Evolutionary conservation across 2,113 vertebrate species (phyloP), one percentile per base, ranked within the genome.

Genomic region (Phalacrocorax carbo): DNA sequence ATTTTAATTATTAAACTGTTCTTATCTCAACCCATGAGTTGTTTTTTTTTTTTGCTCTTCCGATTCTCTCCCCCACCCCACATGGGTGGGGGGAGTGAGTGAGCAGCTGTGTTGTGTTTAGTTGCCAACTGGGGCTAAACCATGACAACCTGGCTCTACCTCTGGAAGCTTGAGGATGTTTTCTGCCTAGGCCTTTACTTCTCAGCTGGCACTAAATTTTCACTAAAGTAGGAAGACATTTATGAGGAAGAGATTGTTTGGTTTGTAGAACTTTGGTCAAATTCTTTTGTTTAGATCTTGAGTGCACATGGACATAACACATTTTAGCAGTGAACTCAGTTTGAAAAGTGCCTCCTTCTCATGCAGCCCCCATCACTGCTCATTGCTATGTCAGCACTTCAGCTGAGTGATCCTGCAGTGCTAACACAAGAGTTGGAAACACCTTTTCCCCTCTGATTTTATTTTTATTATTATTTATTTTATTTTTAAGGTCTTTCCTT

Each of bases 241-340:
- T 55, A 48, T 26, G 21, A 66, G 46, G 34, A 70, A 68, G 27
- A 57, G 8, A 26, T 49, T 26, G 1, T 29, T 73, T 55, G 29
- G 9, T 32, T 68, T 48, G 7, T 46, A 55, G 36, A 72, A 57
- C 9, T 66, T 62, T 10, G n/a, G 14, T 34, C 23, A 30, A 48
- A 16, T 6, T 29, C 11, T 61, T 83, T 69, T 17, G 14, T 61
- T 73, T 82, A 65, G 19, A 42, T 32, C 15, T 54, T 80, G 18
- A 73, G 8, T 40, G 7, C 4, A 7, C 10, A 4, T 0, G 1
- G 27, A 25, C 10, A 25, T 14, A 46, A 34, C 6, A 11, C 8
- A 49, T n/a, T 76, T 83, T 62, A 54, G 16, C 12, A 32, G 10
- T 20, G 27, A 83, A 10, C 13, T 62, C 3, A 0, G 4, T 58